phyloP scores from a whole-genome alignment of 2,888 invertebrate species.

The Sesia apiformis region DNA sequence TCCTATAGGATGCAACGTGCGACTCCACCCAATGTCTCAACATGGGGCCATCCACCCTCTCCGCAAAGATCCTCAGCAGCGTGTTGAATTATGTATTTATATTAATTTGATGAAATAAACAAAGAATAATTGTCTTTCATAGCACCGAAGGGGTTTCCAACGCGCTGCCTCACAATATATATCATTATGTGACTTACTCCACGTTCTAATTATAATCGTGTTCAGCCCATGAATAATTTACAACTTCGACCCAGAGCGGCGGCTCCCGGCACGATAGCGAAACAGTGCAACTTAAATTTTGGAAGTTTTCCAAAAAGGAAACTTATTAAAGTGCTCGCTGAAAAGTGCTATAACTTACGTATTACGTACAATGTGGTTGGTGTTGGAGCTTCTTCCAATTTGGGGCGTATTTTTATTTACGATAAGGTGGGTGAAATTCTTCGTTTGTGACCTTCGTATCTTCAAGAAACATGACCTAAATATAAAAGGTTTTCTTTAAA shows the following conservation, averaged over 20 bases:
- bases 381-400: neutral
- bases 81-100: no score
- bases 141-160: no score
- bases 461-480: no score
- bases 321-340: neutral
- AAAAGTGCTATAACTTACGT: neutral
- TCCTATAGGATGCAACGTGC: no score
- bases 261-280: neutral
- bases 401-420: neutral
- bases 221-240: conserved; percentile 32
- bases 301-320: neutral
- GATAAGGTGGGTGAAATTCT: no score
- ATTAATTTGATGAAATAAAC: no score
- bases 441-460: no score
- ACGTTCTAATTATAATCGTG: conserved; percentile 23
- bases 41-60: no score
- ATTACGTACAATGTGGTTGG: neutral
- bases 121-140: no score
- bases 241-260: conserved; percentile 5
- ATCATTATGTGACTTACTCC: neutral
- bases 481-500: no score
- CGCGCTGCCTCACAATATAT: neutral
- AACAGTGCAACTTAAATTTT: neutral
- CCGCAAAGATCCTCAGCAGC: no score
- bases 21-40: no score